Conservation (phyloP, 2,113 vertebrate genomes). For the Calidris pugnax region DNA sequence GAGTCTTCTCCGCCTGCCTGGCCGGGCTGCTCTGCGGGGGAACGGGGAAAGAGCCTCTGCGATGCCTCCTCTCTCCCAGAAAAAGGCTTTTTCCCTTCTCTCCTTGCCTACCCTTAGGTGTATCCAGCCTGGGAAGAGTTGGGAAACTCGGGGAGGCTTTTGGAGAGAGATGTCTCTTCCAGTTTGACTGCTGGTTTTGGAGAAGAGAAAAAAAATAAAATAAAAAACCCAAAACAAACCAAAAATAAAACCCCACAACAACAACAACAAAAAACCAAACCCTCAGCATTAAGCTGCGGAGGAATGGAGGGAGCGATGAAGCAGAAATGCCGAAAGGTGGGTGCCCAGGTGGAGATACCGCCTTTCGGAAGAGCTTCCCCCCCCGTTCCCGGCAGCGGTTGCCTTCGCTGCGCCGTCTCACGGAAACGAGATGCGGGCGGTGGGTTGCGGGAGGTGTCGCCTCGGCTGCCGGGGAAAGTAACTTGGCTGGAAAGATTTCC, state of each 20-base stretch:
- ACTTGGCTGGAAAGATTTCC: slow-evolving; percentile 9
- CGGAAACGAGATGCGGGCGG: neutral
- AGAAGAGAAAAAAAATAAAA: neutral
- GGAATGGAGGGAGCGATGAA: slow-evolving; percentile 10
- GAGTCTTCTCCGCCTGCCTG: neutral
- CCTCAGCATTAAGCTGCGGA: neutral
- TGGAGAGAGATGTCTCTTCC: neutral
- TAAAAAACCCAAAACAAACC: too few relatives aligned
- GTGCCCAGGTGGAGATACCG: slow-evolving; percentile 9
- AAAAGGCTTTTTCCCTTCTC: neutral
- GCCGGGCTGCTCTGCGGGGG: neutral
- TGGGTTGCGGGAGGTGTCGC: neutral
- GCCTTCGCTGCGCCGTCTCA: neutral
- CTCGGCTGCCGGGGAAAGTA: neutral
- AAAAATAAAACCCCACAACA: too few relatives aligned
- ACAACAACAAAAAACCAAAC: too few relatives aligned
- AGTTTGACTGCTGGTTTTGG: neutral
- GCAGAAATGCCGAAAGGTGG: slow-evolving; percentile 29
- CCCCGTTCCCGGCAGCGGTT: neutral
- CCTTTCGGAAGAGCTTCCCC: slow-evolving; percentile 27
- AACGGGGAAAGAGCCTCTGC: neutral
- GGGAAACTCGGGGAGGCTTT: neutral
- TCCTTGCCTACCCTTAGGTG: slow-evolving; percentile 1
- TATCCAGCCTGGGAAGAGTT: neutral
- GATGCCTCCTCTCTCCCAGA: neutral